phyloP scores from a whole-genome alignment of 35 echinoderm and acorn worm genomes.

The Chiridota heheva region DNA sequence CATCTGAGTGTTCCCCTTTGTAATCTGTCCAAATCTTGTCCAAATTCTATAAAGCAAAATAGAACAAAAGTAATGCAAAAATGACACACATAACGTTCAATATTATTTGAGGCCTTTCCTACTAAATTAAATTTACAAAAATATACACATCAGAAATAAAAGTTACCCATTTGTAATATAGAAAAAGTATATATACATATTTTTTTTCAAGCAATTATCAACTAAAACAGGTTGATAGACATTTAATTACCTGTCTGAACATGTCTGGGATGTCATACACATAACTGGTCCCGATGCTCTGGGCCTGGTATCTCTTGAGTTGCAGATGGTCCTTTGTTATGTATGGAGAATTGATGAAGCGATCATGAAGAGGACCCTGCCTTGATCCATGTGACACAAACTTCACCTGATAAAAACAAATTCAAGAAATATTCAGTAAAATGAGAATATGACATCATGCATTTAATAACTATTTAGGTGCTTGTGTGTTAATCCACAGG shows the following conservation, averaged over 20 bases:
- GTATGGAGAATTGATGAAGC: slow-evolving; percentile 81
- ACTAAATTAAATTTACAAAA: too few species aligned
- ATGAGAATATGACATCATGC: too few species aligned
- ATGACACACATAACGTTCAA: not conserved
- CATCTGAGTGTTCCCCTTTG: not conserved
- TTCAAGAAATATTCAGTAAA: not conserved
- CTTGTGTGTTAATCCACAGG: too few species aligned
- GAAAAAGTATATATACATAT: too few species aligned
- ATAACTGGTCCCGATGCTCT: slow-evolving; percentile 77
- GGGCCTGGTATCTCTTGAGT: slow-evolving; percentile 87
- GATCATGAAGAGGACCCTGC: slow-evolving; percentile 79
- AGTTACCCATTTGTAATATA: too few species aligned
- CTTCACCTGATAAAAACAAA: slow-evolving; percentile 59
- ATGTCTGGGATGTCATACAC: slow-evolving; percentile 94
- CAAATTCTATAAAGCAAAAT: slow-evolving; percentile 7
- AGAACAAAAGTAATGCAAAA: not conserved
- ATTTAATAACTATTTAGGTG: too few species aligned
- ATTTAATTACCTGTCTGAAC: slow-evolving; percentile 85
- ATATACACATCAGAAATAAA: too few species aligned
- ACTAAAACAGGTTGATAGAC: too few species aligned
- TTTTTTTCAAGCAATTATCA: too few species aligned
- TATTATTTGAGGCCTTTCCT: too few species aligned
- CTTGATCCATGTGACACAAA: slow-evolving; percentile 70
- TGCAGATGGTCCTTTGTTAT: slow-evolving; percentile 98
- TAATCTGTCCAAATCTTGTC: slow-evolving; percentile 33